Conservation (phyloP, 1,140 invertebrate genomes). For the Drosophila malerkotliana region DNA sequence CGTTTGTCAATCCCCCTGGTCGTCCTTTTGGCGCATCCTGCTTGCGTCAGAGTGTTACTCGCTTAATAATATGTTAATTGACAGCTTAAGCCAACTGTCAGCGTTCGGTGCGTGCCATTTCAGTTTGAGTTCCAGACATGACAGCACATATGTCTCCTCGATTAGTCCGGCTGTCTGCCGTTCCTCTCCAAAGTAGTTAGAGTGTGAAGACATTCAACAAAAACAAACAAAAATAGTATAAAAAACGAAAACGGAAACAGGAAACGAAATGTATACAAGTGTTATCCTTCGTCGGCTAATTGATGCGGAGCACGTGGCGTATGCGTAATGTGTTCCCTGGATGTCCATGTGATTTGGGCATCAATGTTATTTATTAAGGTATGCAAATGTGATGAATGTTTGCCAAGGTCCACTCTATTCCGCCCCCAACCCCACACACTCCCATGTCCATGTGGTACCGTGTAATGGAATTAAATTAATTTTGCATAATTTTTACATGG, state of each 20-base stretch:
- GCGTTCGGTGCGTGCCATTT: constrained; percentile 36
- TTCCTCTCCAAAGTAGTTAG: not conserved
- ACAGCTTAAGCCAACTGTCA: constrained; percentile 57
- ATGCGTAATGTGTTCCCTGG: constrained; percentile 7
- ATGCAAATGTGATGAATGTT: constrained; percentile 39
- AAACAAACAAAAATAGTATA: too few species aligned
- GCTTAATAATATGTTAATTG: constrained; percentile 63
- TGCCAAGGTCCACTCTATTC: constrained; percentile 13
- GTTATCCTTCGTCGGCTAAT: constrained; percentile 20
- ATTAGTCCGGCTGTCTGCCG: constrained; percentile 30
- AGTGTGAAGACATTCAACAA: constrained; percentile 9
- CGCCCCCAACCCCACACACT: not conserved
- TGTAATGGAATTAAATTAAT: constrained; percentile 40
- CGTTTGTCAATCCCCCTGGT: constrained; percentile 22
- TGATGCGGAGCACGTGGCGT: constrained; percentile 37
- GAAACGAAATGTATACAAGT: constrained; percentile 1
- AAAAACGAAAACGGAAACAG: not conserved
- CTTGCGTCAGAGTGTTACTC: constrained; percentile 5
- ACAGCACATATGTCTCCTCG: constrained; percentile 53
- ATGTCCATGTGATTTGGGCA: constrained; percentile 23
- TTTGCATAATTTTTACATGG: constrained; percentile 34
- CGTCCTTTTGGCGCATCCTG: not conserved
- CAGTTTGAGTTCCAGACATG: constrained; percentile 26
- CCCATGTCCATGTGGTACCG: not conserved
- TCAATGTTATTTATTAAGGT: constrained; percentile 32